phyloP scores from a whole-genome alignment of 2,113 vertebrate genomes.

The Herpetotheres cachinnans region DNA sequence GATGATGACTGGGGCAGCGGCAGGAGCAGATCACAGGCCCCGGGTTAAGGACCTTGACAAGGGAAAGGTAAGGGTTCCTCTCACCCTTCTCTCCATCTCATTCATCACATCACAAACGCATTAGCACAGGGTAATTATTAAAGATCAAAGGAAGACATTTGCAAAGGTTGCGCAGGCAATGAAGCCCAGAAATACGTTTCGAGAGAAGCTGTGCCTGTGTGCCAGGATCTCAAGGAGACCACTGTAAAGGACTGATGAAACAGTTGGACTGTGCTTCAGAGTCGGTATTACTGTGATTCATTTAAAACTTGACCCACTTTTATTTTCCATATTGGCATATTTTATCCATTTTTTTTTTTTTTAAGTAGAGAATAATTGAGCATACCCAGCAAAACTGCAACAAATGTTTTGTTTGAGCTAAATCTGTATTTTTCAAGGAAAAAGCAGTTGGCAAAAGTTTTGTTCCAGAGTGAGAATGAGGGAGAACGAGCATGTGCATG shows the following conservation, averaged over 20 bases:
- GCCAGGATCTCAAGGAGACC: background rate
- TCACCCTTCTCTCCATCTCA: background rate
- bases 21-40: background rate
- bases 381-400: slow-evolving; percentile 21
- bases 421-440: background rate
- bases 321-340: slow-evolving; percentile 23
- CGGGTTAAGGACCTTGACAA: background rate
- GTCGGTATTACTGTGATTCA: background rate
- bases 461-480: background rate
- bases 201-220: background rate
- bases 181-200: background rate
- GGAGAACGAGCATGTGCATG: background rate
- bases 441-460: background rate
- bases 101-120: background rate
- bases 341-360: background rate
- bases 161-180: background rate
- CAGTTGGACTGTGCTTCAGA: background rate
- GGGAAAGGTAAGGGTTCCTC: background rate
- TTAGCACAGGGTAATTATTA: background rate
- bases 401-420: background rate
- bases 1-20: background rate
- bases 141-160: slow-evolving; percentile 13
- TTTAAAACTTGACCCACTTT: slow-evolving; percentile 57
- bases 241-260: background rate
- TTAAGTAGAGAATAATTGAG: slow-evolving; percentile 2